Evolutionary conservation across 1,140 invertebrate genomes (phyloP).

Genomic region (Ostrea denselamellosa): DNA sequence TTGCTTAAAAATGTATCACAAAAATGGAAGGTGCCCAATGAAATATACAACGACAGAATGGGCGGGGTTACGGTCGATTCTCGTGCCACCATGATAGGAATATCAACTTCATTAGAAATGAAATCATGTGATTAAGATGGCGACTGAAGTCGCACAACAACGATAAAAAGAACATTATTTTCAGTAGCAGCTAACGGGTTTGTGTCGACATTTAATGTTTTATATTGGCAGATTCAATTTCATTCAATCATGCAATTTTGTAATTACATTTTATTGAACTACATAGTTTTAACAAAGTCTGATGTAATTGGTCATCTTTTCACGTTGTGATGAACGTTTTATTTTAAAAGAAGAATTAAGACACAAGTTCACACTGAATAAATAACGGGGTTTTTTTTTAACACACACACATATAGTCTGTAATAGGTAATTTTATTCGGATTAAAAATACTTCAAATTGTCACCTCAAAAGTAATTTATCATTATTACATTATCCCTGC

Average conservation of each 20-base stretch:
- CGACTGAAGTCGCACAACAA: slow-evolving; percentile 30
- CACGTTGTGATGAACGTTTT: too few species aligned
- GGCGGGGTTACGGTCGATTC: slow-evolving; percentile 37
- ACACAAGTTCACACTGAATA: too few species aligned
- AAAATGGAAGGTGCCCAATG: slow-evolving; percentile 27
- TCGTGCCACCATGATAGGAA: slow-evolving; percentile 41
- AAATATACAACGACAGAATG: slow-evolving; percentile 37
- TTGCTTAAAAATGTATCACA: not conserved
- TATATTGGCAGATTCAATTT: slow-evolving; percentile 38
- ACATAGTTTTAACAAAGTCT: not conserved
- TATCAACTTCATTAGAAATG: slow-evolving; percentile 40
- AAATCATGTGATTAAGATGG: slow-evolving; percentile 41
- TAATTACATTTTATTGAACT: slow-evolving; percentile 30
- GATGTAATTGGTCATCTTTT: not conserved
- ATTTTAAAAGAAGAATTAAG: too few species aligned
- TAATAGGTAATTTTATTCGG: too few species aligned
- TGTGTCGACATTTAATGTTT: slow-evolving; percentile 39
- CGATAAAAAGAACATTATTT: slow-evolving; percentile 39
- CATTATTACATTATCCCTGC: too few species aligned
- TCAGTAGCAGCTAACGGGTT: slow-evolving; percentile 27
- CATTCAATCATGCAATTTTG: slow-evolving; percentile 30
- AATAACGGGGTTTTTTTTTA: too few species aligned
- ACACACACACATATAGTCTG: too few species aligned
- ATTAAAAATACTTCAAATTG: too few species aligned
- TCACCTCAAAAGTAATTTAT: too few species aligned